Percentiles rank a stretch among this genome's conserved stretches.
Conservation (phyloP, 2,797 vertebrate genomes). For the Schizothorax lantsangensis region DNA sequence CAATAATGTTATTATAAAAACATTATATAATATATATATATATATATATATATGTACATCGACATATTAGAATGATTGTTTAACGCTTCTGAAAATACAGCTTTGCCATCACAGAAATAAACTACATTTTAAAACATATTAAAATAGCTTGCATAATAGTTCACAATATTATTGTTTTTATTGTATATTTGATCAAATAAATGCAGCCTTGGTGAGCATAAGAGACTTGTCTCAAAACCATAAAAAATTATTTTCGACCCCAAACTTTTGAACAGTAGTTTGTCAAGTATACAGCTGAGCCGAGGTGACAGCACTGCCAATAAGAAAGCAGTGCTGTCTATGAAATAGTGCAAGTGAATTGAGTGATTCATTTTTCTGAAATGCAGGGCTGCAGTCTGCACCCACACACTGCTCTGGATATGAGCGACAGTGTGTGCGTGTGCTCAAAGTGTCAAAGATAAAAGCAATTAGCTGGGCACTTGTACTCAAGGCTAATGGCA, state of each 20-base stretch:
- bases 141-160: neutral
- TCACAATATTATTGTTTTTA: neutral
- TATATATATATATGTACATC: neutral
- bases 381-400: constrained; percentile 34
- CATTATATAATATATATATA: neutral
- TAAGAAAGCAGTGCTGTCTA: constrained; percentile 7
- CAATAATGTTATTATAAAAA: neutral
- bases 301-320: neutral
- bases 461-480: constrained; percentile 46
- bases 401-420: constrained; percentile 25
- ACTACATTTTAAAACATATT: neutral
- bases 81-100: neutral
- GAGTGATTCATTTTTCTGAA: constrained; percentile 39
- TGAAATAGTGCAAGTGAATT: constrained; percentile 6
- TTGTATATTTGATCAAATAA: neutral
- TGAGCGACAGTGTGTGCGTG: constrained; percentile 19
- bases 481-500: constrained; percentile 13
- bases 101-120: neutral
- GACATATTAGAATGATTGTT: neutral
- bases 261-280: neutral
- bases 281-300: neutral
- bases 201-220: neutral
- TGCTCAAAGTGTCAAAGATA: constrained; percentile 24
- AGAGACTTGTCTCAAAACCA: neutral
- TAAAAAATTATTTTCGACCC: neutral